A percentile compares a stretch with the other conserved stretches of the same genome.
These are phyloP conservation scores for Pseudochirops corinnae DNA, from an alignment of 2,797 vertebrate species.

Conservation along the genomic window DNA sequence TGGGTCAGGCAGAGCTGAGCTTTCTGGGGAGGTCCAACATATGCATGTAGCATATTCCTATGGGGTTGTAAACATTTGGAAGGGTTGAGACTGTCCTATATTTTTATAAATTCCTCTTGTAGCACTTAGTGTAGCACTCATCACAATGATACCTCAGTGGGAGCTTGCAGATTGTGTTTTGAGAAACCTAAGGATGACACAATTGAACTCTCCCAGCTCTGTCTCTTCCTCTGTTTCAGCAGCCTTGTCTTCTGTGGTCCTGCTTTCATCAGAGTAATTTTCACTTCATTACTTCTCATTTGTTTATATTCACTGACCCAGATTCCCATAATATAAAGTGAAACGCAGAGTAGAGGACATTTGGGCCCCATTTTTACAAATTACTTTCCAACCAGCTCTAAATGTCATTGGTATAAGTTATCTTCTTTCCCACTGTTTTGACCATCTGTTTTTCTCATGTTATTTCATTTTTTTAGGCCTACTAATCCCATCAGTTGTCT, in stretches of 20 bases:
- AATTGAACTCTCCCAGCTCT: neutral
- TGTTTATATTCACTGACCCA: neutral
- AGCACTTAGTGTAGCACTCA: neutral
- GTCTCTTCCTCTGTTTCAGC: neutral
- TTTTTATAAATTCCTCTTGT: neutral
- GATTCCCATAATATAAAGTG: neutral
- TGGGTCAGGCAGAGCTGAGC: neutral
- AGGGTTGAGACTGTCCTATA: neutral
- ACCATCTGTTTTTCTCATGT: neutral
- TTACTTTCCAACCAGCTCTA: neutral
- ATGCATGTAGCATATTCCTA: neutral
- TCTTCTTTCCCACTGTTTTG: neutral
- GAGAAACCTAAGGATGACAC: constrained; percentile 1
- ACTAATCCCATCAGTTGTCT: neutral
- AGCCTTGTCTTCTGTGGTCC: neutral
- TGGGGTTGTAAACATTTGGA: neutral
- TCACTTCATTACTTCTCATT: neutral
- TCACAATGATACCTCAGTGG: neutral
- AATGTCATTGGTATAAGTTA: neutral
- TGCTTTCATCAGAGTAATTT: neutral
- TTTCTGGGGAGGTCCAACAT: neutral
- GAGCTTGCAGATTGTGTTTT: neutral
- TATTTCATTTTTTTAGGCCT: neutral
- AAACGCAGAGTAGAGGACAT: neutral
- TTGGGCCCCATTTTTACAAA: neutral